phyloP scores from a whole-genome alignment of 2,113 vertebrate genomes.

The Platysternon megacephalum region DNA sequence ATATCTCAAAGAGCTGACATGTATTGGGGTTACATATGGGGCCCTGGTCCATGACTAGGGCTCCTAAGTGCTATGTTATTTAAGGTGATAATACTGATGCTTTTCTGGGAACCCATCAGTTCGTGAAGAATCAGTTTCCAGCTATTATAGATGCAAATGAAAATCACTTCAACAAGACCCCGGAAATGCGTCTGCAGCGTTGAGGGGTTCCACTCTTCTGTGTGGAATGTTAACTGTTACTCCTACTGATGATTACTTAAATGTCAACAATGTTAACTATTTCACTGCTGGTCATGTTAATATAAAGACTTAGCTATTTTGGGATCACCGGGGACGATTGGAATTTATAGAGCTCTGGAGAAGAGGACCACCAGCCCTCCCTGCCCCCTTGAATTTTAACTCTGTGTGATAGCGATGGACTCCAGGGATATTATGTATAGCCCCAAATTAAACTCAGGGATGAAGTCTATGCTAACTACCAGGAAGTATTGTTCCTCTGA shows the following conservation, averaged over 20 bases:
- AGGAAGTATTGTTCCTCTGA: not conserved
- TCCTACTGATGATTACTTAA: not conserved
- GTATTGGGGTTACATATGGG: not conserved
- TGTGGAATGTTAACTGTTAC: constrained; percentile 10
- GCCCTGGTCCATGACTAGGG: not conserved
- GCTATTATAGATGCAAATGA: not conserved
- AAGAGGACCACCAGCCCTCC: not conserved
- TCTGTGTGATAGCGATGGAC: not conserved
- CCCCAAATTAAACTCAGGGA: not conserved
- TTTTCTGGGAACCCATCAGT: not conserved
- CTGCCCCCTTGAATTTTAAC: not conserved
- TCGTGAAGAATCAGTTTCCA: not conserved
- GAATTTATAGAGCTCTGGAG: not conserved
- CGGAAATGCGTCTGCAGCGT: not conserved
- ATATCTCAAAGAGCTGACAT: not conserved
- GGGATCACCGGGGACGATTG: not conserved
- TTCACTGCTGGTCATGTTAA: not conserved
- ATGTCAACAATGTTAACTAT: not conserved
- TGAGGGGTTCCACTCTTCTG: not conserved
- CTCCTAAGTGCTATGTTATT: not conserved
- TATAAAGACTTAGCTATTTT: not conserved
- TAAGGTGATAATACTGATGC: not conserved
- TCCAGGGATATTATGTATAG: not conserved
- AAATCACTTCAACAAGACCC: not conserved
- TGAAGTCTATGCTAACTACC: not conserved